phyloP scores from a whole-genome alignment of 2,888 invertebrate genomes.

The Thysanoteuthis rhombus region DNA sequence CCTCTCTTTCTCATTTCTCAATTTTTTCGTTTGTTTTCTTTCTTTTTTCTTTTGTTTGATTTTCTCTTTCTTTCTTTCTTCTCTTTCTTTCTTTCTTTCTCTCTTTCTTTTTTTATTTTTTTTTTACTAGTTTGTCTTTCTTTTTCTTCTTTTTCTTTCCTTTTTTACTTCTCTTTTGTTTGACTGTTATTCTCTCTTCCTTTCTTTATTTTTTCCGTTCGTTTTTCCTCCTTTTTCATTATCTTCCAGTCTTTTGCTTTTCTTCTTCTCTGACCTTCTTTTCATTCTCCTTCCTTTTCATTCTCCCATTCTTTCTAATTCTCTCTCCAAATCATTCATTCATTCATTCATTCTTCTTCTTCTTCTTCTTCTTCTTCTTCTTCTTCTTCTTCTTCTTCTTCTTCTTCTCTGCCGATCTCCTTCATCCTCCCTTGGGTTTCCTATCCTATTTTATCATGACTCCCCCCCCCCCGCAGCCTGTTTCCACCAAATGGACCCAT shows the following conservation, averaged over 20 bases:
- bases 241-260: not conserved
- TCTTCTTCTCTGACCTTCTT: not conserved
- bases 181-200: not conserved
- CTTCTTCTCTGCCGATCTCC: rapidly evolving
- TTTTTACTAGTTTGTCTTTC: not conserved
- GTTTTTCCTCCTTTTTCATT: not conserved
- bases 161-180: not conserved
- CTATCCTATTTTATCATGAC: not conserved
- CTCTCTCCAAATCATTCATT: not conserved
- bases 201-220: not conserved
- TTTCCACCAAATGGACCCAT: not conserved
- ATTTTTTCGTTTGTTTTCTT: not conserved
- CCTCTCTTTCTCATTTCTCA: not conserved
- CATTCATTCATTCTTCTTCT: not conserved
- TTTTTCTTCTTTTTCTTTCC: not conserved
- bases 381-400: not conserved
- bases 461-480: not conserved
- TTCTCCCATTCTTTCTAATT: not conserved
- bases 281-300: not conserved
- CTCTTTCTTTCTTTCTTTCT: not conserved
- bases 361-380: not conserved
- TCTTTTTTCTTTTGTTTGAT: not conserved
- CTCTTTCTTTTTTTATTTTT: not conserved
- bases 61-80: not conserved
- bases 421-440: not conserved